Base-by-base conservation (phyloP, 1,140 invertebrate genomes). In the Thalassaphorura encarpata region DNA sequence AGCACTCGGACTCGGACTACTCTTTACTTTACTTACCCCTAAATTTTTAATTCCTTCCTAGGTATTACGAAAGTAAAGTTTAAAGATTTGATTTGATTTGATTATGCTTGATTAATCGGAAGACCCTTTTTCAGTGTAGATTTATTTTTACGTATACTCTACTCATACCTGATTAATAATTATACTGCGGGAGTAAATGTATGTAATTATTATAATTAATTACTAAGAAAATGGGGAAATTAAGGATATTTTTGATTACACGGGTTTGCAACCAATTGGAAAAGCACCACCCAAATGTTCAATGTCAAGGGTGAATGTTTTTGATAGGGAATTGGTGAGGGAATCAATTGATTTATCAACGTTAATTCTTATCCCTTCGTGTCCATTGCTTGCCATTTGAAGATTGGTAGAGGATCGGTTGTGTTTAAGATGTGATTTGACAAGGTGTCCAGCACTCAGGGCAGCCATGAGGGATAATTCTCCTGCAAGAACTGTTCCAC, bases 401-500 rank as follows among this genome's bases (percentile, higher is more conserved):
- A 51, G 31, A 11, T 51, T 39, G n/a, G 48, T 36, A 6, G 48
- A 51, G 21, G 63, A 84, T 75, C 88, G 78, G 68, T 93, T 93
- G 66, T 90, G 86, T 66, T 80, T 80, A 72, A 94, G 80, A 74
- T 99, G 97, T 72, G 93, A 97, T 70, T 85, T 84, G 21, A 99
- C 96, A 66, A 99, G 79, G 74, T 98, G 89, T 54, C 90, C 93
- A 58, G 93, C 90, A 24, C 91, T 85, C 46, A 98, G 76, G 0
- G 96, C 94, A n/a, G 94, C 88, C 42, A 45, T 45, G 4, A 54
- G 40, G 51, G 93, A 97, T 8, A 99, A 75, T 73, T 99, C 97
- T 13, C 93, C 96, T 13, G 96, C 96, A 64, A 99, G 75, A 2
- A 99, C 97, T 0, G 95, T 91, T 13, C 81, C 91, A 70, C 94